Base-by-base conservation (phyloP, 2,113 vertebrate genomes). In the Furnarius figulus region DNA sequence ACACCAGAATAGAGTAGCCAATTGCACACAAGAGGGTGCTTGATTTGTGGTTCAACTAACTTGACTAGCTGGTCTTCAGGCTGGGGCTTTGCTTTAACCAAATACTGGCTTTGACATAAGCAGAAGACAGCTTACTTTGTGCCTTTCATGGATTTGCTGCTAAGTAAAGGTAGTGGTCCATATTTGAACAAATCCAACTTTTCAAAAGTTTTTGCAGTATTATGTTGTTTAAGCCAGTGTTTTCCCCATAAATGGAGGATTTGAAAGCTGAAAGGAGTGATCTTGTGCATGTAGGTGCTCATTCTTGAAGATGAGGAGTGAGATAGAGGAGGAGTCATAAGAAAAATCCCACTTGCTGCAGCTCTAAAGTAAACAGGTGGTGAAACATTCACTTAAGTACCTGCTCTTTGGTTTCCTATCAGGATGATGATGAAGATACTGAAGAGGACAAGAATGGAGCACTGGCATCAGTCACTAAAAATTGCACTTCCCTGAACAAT, bases 401-500 rank as follows among this genome's bases (percentile, higher is more conserved):
- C 31, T 81, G 24, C 59, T 92, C 27, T 27, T 95, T 75, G 89
- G 35, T 77, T 85, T 95, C 72, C 53, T 76, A 18, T 67, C 71
- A 97, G 97, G 86, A 87, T 44, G 92, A 95, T 39, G 81, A 77
- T 68, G 94, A 96, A 58, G 97, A 96, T 10, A 80, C 73, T 30
- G 97, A 99, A 39, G 98, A 98, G 21, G 98, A 99, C 66, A 98
- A 98, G 95, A 98, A 99, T 42, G 98, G 98, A 88, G 97, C 98
- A 24, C 33, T 99, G 95, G 98, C 97, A 95, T 98, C 98, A 75
- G 98, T 98, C 31, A 78, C 98, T 81, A 98, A 96, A 33, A 96
- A 85, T 25, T 94, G 78, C 94, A 90, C 97, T 50, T 94, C 94
- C 77, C 97, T 98, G 93, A 98, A 97, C 77, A 97, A 97, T 47